Evolutionary conservation across 1,140 invertebrate species (phyloP).

Genomic region (Meteorus sp.): DNA sequence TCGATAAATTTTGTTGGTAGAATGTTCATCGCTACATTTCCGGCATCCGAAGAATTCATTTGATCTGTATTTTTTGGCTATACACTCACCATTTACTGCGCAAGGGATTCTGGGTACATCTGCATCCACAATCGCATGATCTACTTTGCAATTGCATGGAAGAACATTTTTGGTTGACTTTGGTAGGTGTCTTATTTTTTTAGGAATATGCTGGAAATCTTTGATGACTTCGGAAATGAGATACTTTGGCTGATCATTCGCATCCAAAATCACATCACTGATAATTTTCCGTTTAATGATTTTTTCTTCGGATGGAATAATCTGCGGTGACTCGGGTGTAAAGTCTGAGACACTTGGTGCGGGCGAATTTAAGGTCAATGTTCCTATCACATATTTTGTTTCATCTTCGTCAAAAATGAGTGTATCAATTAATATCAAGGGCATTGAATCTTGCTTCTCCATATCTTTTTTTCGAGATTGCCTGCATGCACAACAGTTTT

Average conservation of each 20-base stretch:
- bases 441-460: constrained; percentile 29
- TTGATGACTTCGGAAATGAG: constrained; percentile 34
- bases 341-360: constrained; percentile 32
- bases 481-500: constrained; percentile 44
- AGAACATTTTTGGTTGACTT: constrained; percentile 34
- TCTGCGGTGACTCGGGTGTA: constrained; percentile 24
- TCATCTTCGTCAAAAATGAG: constrained; percentile 27
- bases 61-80: constrained; percentile 37
- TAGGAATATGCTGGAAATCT: constrained; percentile 29
- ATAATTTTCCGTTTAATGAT: constrained; percentile 36
- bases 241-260: constrained; percentile 33
- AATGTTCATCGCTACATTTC: constrained; percentile 27
- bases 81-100: constrained; percentile 35
- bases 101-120: constrained; percentile 33
- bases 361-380: constrained; percentile 40
- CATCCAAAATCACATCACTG: constrained; percentile 25
- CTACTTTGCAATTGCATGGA: constrained; percentile 35
- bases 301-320: constrained; percentile 35
- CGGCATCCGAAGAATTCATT: not conserved
- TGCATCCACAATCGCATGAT: constrained; percentile 28
- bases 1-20: constrained; percentile 1
- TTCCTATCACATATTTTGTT: constrained; percentile 37
- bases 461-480: constrained; percentile 38
- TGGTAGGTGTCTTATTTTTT: constrained; percentile 20
- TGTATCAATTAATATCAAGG: constrained; percentile 35